Evolutionary conservation across 2,888 invertebrate species (phyloP), one percentile per base, ranked within the genome.

Genomic region (Drosophila barbarae): DNA sequence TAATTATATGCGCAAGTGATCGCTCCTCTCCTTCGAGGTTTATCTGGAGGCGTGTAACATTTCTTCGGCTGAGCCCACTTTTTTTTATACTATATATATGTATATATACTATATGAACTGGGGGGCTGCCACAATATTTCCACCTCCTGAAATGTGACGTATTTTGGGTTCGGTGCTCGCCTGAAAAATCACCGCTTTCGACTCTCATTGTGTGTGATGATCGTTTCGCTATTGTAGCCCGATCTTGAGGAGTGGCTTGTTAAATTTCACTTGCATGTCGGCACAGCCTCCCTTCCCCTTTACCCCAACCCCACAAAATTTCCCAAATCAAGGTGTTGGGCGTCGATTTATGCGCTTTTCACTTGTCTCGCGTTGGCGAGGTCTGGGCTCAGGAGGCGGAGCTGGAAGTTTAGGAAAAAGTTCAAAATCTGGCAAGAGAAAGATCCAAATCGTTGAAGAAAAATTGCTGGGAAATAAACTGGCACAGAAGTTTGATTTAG

Each of bases 221-320:
- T 65, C 35, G 49, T 42, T 69, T 79, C 74, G 74, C 64, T 73
- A 64, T 72, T 70, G 55, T 46, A 67, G 68, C 54, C 38, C 28
- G 51, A 61, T 69, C 72, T 75, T 63, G 67, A 82, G 81, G 81
- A 82, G 81, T 84, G 81, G 82, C 81, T 82, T 73, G 84, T 82
- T 84, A 84, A 82, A 82, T 82, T 82, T 82, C 81, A 82, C 81
- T 81, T 82, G 84, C 77, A 76, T 76, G 84, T 84, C 76, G 77
- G 74, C 72, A 56, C 77, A 79, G 69, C 39, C 42, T 54, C 28
- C 52, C 60, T 46, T 18, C 18, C 53, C 47, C 57, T 23, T 23
- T 18, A 18, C 58, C 15, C 15, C 5, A 7, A 1, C 26, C 3
- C 38, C 9, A 6, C 2, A 13, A 21, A 47, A 57, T 42, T 44